phyloP scores from a whole-genome alignment of 2,888 invertebrate genomes.

The Nymphalis urticae region DNA sequence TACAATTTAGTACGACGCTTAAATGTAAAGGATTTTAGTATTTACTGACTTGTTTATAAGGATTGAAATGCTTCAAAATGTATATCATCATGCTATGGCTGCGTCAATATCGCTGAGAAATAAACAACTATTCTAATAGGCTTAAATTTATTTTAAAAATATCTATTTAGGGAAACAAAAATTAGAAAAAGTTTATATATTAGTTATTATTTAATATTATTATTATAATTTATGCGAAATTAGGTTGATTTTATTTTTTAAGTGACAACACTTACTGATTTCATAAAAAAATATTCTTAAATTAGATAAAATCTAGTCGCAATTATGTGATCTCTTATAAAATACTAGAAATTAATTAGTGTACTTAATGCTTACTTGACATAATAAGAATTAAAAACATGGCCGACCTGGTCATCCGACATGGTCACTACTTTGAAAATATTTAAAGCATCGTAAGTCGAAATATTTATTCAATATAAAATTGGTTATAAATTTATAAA shows the following conservation, averaged over 20 bases:
- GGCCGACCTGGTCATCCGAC: too few species aligned
- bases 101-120: background rate
- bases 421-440: too few species aligned
- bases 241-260: too few species aligned
- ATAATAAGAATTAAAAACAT: too few species aligned
- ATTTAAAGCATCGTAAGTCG: too few species aligned
- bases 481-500: too few species aligned
- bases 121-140: too few species aligned
- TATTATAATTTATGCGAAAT: too few species aligned
- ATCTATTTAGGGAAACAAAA: too few species aligned
- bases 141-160: background rate
- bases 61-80: background rate
- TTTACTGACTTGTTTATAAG: background rate
- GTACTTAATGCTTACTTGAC: background rate
- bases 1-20: conserved; percentile 5
- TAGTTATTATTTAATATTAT: too few species aligned
- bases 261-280: background rate
- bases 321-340: conserved; percentile 7
- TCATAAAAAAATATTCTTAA: background rate
- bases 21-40: conserved; percentile 6
- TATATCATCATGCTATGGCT: conserved; percentile 8
- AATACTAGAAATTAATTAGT: conserved; percentile 1
- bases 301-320: conserved; percentile 8
- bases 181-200: too few species aligned
- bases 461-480: too few species aligned